Evolutionary conservation across 1,140 invertebrate genomes (phyloP).

Genomic region (Hirudo medicinalis): DNA sequence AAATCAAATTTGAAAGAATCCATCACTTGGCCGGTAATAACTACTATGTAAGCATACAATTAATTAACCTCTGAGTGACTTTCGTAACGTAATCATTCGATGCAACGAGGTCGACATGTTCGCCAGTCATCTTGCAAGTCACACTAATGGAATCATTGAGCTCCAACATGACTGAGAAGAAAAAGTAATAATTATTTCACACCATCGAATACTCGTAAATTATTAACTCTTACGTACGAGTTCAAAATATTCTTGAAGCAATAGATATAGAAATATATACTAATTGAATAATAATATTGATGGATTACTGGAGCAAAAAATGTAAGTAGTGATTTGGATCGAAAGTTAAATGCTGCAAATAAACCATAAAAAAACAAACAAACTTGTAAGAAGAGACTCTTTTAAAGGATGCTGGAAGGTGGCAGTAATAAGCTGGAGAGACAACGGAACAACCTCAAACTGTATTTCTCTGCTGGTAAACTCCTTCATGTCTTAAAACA

Average conservation of each 20-base stretch:
- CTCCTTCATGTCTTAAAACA: constrained; percentile 5
- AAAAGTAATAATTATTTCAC: background rate
- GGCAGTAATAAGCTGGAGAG: constrained; percentile 68
- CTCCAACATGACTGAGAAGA: constrained; percentile 60
- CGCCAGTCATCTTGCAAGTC: constrained; percentile 47
- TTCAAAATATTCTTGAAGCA: too few relatives aligned
- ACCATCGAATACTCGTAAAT: too few relatives aligned
- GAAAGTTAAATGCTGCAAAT: background rate
- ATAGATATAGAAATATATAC: too few relatives aligned
- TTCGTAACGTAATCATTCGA: constrained; percentile 61
- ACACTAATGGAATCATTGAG: constrained; percentile 62
- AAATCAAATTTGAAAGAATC: too few relatives aligned
- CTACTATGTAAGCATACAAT: too few relatives aligned
- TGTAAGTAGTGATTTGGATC: too few relatives aligned
- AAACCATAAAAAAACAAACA: constrained; percentile 7
- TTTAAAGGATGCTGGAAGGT: constrained; percentile 82
- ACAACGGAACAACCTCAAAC: constrained; percentile 77
- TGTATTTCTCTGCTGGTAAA: constrained; percentile 46
- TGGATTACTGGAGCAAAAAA: too few relatives aligned
- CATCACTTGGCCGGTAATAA: too few relatives aligned
- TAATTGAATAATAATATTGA: too few relatives aligned
- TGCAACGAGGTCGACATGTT: constrained; percentile 29
- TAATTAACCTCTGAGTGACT: constrained; percentile 61
- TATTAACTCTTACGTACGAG: too few relatives aligned
- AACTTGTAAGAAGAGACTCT: constrained; percentile 70